Evolutionary conservation across 2,888 invertebrate species (phyloP), one percentile per base, ranked within the genome.

Genomic region (Drosophila sordidula): DNA sequence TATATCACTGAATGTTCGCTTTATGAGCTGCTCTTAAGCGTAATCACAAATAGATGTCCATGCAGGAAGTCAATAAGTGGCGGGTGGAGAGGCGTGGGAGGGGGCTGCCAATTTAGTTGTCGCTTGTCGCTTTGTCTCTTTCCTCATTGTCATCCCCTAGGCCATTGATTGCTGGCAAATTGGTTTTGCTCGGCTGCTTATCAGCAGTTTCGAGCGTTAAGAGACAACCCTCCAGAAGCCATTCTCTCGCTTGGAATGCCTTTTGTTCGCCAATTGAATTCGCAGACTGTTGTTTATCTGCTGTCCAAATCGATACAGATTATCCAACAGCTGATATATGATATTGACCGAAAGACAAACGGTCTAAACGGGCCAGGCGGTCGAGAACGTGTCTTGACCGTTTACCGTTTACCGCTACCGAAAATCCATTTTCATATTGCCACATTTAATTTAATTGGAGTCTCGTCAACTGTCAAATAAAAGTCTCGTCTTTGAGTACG

Each of bases 1-100:
- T 87, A 74, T 76, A 64, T 70, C 72, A 71, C 59, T 62, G 54
- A 61, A 66, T 66, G 62, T 64, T 64, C 67, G 52, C 45, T 61
- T 58, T 56, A 66, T 75, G 61, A 55, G 42, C 58, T 39, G 68
- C 57, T 72, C 67, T 75, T 58, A 72, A 58, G 56, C 64, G 25
- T 57, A 54, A 75, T 67, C 61, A 68, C 42, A 38, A 38, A 12
- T 18, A 44, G 52, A 46, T 42, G 54, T 52, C 26, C 64, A 46
- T 22, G 45, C 52, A 38, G 62, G 16, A 34, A 59, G 59, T 55
- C 42, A 49, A 14, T 29, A 38, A 44, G 42, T 55, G 32, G 32
- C 4, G 41, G 58, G 18, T 18, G 18, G 6, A 18, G 29, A n/a
- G 42, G 51, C 38, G 25, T 25, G 26, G 26, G 26, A 8, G 8